Conservation (phyloP, 2,797 vertebrate genomes). For the Amazona ochrocephala region DNA sequence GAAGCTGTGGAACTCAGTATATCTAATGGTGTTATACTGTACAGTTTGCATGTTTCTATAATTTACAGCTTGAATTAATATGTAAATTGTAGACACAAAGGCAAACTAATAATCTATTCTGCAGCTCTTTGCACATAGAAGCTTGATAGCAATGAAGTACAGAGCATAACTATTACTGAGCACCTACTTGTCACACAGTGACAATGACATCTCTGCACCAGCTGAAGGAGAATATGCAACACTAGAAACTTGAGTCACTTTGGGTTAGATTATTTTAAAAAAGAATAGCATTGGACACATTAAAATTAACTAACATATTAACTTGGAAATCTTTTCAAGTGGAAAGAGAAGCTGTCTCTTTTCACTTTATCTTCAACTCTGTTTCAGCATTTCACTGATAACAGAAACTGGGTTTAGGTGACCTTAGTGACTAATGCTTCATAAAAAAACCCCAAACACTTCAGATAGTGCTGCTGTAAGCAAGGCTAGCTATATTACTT, state of each 20-base stretch:
- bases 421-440: background rate
- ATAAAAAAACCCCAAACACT: slow-evolving; percentile 2
- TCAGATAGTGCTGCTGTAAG: background rate
- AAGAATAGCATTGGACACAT: background rate
- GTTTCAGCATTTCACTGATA: background rate
- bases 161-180: background rate
- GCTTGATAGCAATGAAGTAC: background rate
- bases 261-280: background rate
- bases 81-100: background rate
- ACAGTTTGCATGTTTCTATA: slow-evolving; percentile 16
- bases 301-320: background rate
- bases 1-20: background rate
- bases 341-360: background rate
- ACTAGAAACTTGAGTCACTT: background rate
- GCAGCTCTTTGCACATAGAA: background rate
- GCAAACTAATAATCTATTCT: background rate
- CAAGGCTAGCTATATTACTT: background rate
- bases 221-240: background rate
- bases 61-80: slow-evolving; percentile 33
- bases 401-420: background rate
- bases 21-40: slow-evolving; percentile 37
- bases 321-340: background rate
- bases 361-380: background rate
- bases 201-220: background rate
- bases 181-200: background rate